phyloP scores from a whole-genome alignment of 2,113 vertebrate genomes.

The Tachuris rubrigastra region DNA sequence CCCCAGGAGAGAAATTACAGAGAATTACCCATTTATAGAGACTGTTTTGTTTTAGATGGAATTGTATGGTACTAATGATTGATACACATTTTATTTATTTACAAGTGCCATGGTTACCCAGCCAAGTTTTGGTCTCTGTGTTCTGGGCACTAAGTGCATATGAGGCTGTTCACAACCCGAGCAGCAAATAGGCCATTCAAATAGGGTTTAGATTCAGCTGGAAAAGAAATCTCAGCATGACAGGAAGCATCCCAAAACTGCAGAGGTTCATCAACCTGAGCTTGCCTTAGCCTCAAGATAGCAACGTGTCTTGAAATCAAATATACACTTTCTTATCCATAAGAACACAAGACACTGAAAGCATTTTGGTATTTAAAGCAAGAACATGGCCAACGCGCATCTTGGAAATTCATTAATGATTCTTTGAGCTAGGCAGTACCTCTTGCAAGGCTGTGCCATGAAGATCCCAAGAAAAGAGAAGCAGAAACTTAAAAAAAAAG shows the following conservation, averaged over 20 bases:
- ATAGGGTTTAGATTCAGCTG: not conserved
- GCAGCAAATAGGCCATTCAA: not conserved
- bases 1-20: not conserved
- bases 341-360: not conserved
- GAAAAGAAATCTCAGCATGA: not conserved
- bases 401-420: not conserved
- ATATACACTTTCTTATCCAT: not conserved
- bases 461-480: not conserved
- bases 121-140: not conserved
- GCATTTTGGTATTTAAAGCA: not conserved
- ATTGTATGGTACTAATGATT: not conserved
- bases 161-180: not conserved
- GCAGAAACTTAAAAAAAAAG: not conserved
- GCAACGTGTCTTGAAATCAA: not conserved
- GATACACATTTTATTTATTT: slow-evolving; percentile 32
- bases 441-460: not conserved
- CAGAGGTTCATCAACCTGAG: not conserved
- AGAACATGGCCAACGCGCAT: not conserved
- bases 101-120: not conserved
- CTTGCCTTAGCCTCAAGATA: not conserved
- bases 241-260: not conserved
- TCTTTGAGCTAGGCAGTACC: not conserved
- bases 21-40: slow-evolving; percentile 35
- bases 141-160: not conserved
- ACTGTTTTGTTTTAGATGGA: not conserved